Percentiles rank a stretch among this genome's conserved stretches.
Evolutionary conservation across 1,140 invertebrate genomes (phyloP).

Genomic region (Oreohelix idahoensis): DNA sequence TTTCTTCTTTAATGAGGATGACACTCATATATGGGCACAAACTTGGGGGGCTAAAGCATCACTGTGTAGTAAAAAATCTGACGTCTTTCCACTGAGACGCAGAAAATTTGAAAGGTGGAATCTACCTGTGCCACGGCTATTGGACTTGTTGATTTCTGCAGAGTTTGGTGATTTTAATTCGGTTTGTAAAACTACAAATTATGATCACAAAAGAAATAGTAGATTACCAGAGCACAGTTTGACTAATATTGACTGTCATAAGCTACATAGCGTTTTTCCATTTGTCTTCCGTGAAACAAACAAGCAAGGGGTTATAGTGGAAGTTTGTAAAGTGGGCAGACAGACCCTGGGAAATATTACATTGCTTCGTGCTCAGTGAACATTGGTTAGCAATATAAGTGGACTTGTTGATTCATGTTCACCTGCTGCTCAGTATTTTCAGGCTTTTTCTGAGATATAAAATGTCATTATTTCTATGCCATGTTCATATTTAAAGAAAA

Average conservation of each 20-base stretch:
- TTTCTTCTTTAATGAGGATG: conserved; percentile 64
- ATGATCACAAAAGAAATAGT: conserved; percentile 52
- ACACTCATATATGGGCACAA: conserved; percentile 63
- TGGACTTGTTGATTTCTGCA: conserved; percentile 34
- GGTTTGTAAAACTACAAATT: conserved; percentile 46
- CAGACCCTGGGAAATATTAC: conserved; percentile 13
- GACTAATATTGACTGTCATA: conserved; percentile 36
- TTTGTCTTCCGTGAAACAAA: conserved; percentile 47
- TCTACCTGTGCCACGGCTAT: conserved; percentile 54
- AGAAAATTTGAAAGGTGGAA: conserved; percentile 52
- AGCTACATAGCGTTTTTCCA: conserved; percentile 43
- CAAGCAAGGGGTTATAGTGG: neutral
- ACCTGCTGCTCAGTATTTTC: neutral
- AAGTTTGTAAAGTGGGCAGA: conserved; percentile 20
- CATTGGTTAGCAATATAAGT: neutral
- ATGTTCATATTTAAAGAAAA: too few species aligned
- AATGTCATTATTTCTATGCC: too few species aligned
- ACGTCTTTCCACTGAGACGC: conserved; percentile 57
- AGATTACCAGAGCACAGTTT: neutral
- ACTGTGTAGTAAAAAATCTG: conserved; percentile 48
- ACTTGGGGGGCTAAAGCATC: conserved; percentile 46
- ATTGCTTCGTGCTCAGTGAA: neutral
- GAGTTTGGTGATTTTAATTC: conserved; percentile 47
- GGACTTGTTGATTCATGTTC: neutral
- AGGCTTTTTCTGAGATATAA: too few species aligned